Evolutionary conservation across 2,888 invertebrate species (phyloP), one percentile per base, ranked within the genome.

Genomic region (Choristoneura rosaceana): DNA sequence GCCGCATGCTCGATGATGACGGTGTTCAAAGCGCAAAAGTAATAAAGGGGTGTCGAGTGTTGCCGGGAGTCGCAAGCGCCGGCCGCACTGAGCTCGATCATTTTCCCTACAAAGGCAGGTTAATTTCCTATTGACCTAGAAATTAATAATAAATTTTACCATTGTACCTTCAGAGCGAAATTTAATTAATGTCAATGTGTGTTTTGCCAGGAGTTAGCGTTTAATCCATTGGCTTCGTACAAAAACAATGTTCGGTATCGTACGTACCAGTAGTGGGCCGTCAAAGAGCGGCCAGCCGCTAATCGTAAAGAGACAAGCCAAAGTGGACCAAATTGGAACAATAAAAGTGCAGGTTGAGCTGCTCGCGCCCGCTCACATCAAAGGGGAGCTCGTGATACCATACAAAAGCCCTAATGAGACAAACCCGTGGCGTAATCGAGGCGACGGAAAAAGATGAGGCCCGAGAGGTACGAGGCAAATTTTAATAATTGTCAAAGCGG

Each of bases 401-500:
- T 90, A 93, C 93, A 93, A 93, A 93, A 92, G 93, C 93, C 92
- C 91, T 94, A 94, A 94, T 93, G 94, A 94, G 93, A 93, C 93
- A 92, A 94, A 93, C 93, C 92, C 93, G 93, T 91, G 89, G 92
- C 91, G 92, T 93, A 93, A 92, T 92, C 93, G 93, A 93, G 93
- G 92, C 93, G 93, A 93, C 90, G 90, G 94, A 91, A 93, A 94
- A 92, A 93, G 93, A 93, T 93, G 93, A 93, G 91, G 90, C 92
- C 89, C 87, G 92, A 90, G 92, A 90, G 92, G 92, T 92, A 92
- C 93, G 92, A 91, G 93, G 93, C 94, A 92, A 94, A 94, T 94
- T 94, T 94, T 94, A 94, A 94, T 94, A 94, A 94, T 94, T 94
- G 94, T 94, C 94, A 94, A 94, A 94, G 94, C 94, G 93, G 91